Evolutionary conservation across 2,797 vertebrate species (phyloP).

Genomic region (Mormyrops attenuatus): DNA sequence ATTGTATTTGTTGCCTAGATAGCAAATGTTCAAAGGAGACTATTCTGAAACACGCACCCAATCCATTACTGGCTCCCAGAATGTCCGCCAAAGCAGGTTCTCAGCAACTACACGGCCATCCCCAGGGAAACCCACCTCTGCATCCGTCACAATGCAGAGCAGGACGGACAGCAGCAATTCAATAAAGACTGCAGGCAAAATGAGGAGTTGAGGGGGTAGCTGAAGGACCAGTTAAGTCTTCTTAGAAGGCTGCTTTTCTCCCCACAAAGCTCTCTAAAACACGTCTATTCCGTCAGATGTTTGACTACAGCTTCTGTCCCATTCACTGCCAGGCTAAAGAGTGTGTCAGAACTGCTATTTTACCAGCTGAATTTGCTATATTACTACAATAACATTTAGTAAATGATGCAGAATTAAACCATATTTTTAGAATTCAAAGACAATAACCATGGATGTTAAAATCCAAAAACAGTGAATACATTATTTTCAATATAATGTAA

Average conservation of each 20-base stretch:
- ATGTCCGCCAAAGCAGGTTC: neutral
- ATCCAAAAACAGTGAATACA: neutral
- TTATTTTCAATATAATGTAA: neutral
- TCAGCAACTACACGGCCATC: neutral
- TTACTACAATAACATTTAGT: neutral
- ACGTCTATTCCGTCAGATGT: neutral
- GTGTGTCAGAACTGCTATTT: neutral
- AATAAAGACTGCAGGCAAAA: slow-evolving; percentile 5
- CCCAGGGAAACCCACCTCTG: neutral
- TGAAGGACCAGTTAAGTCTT: neutral
- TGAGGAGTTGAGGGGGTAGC: neutral
- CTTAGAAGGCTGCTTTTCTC: slow-evolving; percentile 1
- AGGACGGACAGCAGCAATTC: neutral
- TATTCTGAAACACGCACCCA: slow-evolving; percentile 3
- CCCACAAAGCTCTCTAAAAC: neutral
- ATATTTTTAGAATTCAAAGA: neutral
- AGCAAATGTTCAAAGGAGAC: neutral
- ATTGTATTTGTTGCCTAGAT: neutral
- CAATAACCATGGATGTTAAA: neutral
- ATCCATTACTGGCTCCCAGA: neutral
- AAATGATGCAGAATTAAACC: neutral
- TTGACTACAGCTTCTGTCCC: neutral
- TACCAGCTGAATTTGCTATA: neutral
- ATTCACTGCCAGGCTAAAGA: neutral
- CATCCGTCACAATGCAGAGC: neutral